Base-by-base conservation (phyloP, 2,113 vertebrate species). In the Peromyscus polionotus region DNA sequence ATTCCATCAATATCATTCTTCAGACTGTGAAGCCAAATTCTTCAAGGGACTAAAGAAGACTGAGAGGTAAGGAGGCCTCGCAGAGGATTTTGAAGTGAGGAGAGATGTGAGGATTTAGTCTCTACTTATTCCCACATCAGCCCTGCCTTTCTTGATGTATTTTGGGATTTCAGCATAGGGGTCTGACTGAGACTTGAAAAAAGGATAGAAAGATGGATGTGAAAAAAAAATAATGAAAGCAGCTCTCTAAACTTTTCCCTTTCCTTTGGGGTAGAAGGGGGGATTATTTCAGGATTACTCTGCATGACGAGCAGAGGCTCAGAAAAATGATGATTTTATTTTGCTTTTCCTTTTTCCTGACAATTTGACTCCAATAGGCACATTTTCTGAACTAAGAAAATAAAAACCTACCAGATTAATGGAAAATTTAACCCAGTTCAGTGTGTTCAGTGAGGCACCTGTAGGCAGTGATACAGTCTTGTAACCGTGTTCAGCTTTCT, bases 121-220 rank as follows among this genome's bases (percentile, higher is more conserved):
- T 9, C 88, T 81, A 88, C 97, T 93, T 97, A 91, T 96, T 97
- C 77, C 67, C 42, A 72, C 96, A 90, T 97, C 88, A 83, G 77
- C 95, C 67, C 94, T 96, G 51, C 72, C 45, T 93, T 91, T 97
- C 95, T 97, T 95, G 92, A 97, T 97, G 87, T 96, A 96, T 98
- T 96, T 97, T 87, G 90, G 97, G 91, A 97, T 96, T 94, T 97
- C 83, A 96, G 86, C 96, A 88, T 94, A 95, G 79, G 93, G 36
- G 61, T 93, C 91, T 97, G 87, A 72, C 95, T 91, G 79, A 12
- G 83, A 96, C 87, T 92, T 96, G 39, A 70, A 93, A 97, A 95
- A 91, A 94, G 39, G 24, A 79, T 61, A 96, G 89, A 87, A 61
- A 95, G 85, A 94, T 3, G 63, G 51, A 96, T 93, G 73, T 96